Evolutionary conservation across 2,797 vertebrate species (phyloP), one percentile per base, ranked within the genome.

Genomic region (Danio tinwini): DNA sequence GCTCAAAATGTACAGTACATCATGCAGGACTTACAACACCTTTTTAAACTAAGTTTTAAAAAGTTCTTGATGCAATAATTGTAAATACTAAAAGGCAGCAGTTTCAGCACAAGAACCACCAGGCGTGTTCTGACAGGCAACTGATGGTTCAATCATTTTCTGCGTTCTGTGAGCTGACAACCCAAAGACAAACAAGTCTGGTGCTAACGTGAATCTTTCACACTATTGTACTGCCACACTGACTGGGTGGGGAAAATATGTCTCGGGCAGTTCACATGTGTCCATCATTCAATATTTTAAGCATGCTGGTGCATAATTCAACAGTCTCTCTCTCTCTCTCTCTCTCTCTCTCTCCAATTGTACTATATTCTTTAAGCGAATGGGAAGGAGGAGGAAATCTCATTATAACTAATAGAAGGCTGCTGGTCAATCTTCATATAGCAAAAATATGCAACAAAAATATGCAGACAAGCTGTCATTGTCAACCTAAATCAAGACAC

Each of bases 101-200:
- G 69, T 79, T 81, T 83, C 75, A 82, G 70, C 74, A 70, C 42
- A 74, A 64, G 49, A 74, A 80, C 80, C 52, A 76, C 10, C 76
- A 83, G 83, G 68, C 86, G 53, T 81, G 86, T 79, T 81, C 77
- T 69, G 76, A 85, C 85, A 84, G 50, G 85, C 56, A 76, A 73
- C 83, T 72, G 69, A 79, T 44, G 44, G 74, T 74, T 84, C 80
- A 78, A 85, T 84, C 84, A 84, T 85, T 84, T 87, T 85, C 70
- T 81, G 64, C 76, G 50, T 86, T 87, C 74, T 45, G 50, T 67
- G 82, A 74, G 58, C 64, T 62, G 81, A 82, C 82, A 81, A 80
- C 64, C 44, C 42, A 61, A 81, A 78, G 80, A 82, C 80, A 82
- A 80, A 85, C 84, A 80, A 74, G 75, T 81, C 82, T 81, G 74